phyloP scores from a whole-genome alignment of 2,113 vertebrate genomes.

The Corythaeola cristata region DNA sequence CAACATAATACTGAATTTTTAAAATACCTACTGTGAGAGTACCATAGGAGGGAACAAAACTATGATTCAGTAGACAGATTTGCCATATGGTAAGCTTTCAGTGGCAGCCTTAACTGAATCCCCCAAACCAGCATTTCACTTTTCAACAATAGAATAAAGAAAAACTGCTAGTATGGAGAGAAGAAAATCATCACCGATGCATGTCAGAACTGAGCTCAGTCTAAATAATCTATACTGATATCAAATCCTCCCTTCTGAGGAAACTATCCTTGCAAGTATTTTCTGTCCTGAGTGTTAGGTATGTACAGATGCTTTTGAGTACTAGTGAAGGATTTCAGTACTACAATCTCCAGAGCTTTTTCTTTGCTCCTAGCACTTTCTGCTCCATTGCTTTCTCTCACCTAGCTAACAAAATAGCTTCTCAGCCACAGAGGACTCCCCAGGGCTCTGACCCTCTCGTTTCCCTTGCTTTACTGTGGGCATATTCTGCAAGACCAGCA shows the following conservation, averaged over 20 bases:
- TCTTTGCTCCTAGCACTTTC: neutral
- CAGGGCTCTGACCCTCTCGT: neutral
- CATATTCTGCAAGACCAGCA: neutral
- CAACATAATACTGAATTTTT: neutral
- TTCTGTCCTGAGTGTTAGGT: neutral
- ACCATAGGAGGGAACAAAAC: neutral
- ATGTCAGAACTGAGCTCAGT: neutral
- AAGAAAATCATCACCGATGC: neutral
- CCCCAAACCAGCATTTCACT: neutral
- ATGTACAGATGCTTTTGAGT: neutral
- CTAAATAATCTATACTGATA: neutral
- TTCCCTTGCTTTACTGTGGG: neutral
- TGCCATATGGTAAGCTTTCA: neutral
- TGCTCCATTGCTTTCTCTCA: neutral
- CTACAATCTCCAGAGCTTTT: neutral
- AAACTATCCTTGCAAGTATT: neutral
- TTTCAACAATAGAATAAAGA: neutral
- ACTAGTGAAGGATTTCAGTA: neutral
- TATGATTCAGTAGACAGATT: neutral
- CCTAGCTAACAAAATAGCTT: neutral
- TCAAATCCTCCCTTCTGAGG: neutral
- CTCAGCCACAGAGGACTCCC: neutral
- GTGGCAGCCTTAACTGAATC: neutral
- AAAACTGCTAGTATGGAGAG: neutral
- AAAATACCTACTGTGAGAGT: neutral